Conservation (phyloP, 92 coral and sea anemone genomes). For the Isaurus tuberculatus region DNA sequence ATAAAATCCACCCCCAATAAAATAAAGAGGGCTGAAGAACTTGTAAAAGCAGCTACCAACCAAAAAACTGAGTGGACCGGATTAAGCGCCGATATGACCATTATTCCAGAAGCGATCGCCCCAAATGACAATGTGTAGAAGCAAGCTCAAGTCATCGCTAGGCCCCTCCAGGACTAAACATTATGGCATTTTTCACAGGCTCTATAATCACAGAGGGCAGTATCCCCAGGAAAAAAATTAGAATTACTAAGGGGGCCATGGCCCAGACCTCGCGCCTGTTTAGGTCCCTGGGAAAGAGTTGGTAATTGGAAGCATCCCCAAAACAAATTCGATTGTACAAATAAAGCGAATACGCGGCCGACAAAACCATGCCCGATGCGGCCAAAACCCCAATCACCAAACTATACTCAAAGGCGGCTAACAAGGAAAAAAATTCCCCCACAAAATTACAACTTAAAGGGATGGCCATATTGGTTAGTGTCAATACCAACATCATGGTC, state of each 20-base stretch:
- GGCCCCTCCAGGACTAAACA: slow-evolving; percentile 83
- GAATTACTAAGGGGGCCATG: background rate
- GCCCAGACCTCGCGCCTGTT: slow-evolving; percentile 62
- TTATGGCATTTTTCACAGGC: slow-evolving; percentile 76
- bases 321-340: slow-evolving; percentile 82
- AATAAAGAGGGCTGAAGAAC: slow-evolving; percentile 77
- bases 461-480: slow-evolving; percentile 78
- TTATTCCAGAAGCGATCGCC: slow-evolving; percentile 70
- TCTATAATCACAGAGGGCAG: slow-evolving; percentile 73
- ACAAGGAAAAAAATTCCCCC: slow-evolving; percentile 80
- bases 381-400: slow-evolving; percentile 71
- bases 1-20: slow-evolving; percentile 47
- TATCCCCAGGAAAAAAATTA: slow-evolving; percentile 10
- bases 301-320: slow-evolving; percentile 73
- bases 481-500: slow-evolving; percentile 70
- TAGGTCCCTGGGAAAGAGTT: slow-evolving; percentile 78
- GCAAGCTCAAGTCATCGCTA: slow-evolving; percentile 52
- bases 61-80: slow-evolving; percentile 87
- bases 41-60: slow-evolving; percentile 77
- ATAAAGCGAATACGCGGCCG: slow-evolving; percentile 84
- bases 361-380: slow-evolving; percentile 73
- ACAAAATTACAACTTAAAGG: slow-evolving; percentile 91
- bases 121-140: slow-evolving; percentile 69
- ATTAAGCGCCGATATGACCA: slow-evolving; percentile 83
- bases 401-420: slow-evolving; percentile 76